Evolutionary conservation across 1,140 invertebrate species (phyloP).

Genomic region (Hestina assimilis): DNA sequence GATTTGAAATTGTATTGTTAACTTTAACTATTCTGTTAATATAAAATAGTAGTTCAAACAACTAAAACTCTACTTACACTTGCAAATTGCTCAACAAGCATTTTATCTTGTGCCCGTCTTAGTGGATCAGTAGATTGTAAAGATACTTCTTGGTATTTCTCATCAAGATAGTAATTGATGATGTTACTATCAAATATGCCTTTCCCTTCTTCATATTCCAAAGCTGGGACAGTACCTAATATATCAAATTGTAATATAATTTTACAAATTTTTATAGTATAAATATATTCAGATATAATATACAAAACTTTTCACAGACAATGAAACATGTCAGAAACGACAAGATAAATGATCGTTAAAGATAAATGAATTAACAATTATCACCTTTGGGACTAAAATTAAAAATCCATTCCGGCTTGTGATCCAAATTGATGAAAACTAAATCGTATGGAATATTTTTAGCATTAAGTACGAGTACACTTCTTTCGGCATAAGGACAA

Average conservation of each 20-base stretch:
- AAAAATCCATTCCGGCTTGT: conserved; percentile 90
- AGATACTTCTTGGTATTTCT: conserved; percentile 84
- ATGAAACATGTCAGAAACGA: too few relatives aligned
- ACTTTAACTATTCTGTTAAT: background rate
- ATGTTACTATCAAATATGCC: conserved; percentile 77
- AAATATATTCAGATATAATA: background rate
- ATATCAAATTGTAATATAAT: conserved; percentile 8
- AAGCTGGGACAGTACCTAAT: conserved; percentile 61
- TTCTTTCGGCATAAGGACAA: conserved; percentile 93
- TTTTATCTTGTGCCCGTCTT: conserved; percentile 87
- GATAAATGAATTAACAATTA: background rate
- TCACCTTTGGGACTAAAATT: conserved; percentile 82
- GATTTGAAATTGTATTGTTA: background rate
- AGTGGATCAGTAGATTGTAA: conserved; percentile 86
- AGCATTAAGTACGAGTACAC: conserved; percentile 88
- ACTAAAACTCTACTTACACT: conserved; percentile 35
- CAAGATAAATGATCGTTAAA: too few relatives aligned
- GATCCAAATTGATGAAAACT: conserved; percentile 89
- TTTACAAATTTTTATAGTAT: background rate
- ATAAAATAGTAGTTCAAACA: background rate
- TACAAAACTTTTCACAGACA: too few relatives aligned
- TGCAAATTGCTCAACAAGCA: conserved; percentile 86
- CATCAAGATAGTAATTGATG: conserved; percentile 91
- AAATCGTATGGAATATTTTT: conserved; percentile 92
- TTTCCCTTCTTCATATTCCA: conserved; percentile 68